phyloP scores from a whole-genome alignment of 2,113 vertebrate genomes.

The Blennius ocellaris region DNA sequence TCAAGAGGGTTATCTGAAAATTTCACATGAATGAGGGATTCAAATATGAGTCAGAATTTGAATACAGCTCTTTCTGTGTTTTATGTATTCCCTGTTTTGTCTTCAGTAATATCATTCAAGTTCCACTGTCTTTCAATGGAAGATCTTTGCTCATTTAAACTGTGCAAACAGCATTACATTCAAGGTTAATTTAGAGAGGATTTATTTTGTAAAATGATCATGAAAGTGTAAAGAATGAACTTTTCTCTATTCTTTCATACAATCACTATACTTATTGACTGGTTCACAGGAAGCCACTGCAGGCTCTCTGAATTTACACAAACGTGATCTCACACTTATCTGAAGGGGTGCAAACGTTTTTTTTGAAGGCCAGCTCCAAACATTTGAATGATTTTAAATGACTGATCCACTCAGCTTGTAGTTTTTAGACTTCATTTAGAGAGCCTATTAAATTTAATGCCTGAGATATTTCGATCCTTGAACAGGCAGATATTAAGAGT shows the following conservation, averaged over 20 bases:
- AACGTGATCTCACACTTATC: no score
- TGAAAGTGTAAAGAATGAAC: no score
- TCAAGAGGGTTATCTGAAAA: not conserved
- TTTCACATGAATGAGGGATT: not conserved
- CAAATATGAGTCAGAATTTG: not conserved
- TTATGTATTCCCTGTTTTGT: not conserved
- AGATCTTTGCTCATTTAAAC: not conserved
- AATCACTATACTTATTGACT: no score
- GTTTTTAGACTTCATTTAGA: conserved; percentile 28
- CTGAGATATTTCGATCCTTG: conserved; percentile 26
- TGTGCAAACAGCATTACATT: not conserved
- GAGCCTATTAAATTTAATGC: conserved; percentile 21
- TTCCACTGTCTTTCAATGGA: not conserved
- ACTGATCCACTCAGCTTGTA: not conserved
- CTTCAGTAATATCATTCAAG: not conserved
- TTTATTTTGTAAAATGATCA: no score
- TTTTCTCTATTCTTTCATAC: no score
- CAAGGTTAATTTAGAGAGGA: no score
- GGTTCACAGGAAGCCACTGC: no score
- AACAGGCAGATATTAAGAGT: conserved; percentile 26
- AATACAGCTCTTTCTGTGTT: not conserved
- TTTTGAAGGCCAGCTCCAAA: no score
- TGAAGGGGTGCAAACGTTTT: no score
- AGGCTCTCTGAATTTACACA: no score
- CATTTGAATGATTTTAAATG: no score